Evolutionary conservation across 2,113 vertebrate species (phyloP).

Genomic region (Amazona guildingii): DNA sequence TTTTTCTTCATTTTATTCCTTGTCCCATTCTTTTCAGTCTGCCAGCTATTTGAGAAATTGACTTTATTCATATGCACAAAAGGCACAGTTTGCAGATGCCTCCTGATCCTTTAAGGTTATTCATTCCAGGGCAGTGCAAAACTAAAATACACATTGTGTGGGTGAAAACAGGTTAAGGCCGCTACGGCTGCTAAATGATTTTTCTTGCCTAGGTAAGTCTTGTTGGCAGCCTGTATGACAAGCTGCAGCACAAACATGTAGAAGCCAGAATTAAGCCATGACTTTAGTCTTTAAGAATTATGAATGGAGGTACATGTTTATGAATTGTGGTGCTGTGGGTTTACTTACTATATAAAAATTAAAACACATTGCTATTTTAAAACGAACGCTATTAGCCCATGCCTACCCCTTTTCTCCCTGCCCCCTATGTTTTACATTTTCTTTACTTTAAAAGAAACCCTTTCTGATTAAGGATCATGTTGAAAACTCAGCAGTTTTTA

Average conservation of each 20-base stretch:
- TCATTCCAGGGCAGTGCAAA: not conserved
- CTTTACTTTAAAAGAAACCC: slow-evolving; percentile 35
- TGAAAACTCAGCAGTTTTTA: slow-evolving; percentile 73
- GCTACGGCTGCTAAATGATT: not conserved
- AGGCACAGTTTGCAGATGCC: not conserved
- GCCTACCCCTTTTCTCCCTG: not conserved
- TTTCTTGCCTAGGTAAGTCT: not conserved
- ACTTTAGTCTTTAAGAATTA: not conserved
- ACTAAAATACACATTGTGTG: not conserved
- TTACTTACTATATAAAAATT: not conserved
- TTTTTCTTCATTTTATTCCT: not conserved
- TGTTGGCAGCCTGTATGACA: not conserved
- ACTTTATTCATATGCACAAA: slow-evolving; percentile 3
- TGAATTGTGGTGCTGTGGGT: not conserved
- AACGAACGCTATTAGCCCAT: not conserved
- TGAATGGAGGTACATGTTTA: not conserved
- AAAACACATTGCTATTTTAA: not conserved
- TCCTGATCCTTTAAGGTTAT: not conserved
- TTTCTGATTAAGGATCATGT: slow-evolving; percentile 66
- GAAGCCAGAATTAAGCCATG: not conserved
- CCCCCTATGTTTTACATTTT: slow-evolving; percentile 46
- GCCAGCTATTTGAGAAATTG: not conserved
- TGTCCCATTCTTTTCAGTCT: not conserved
- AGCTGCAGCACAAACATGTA: not conserved
- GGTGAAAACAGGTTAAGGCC: not conserved